phyloP scores from a whole-genome alignment of 2,888 invertebrate genomes.

The Nematopogon swammerdamellus region DNA sequence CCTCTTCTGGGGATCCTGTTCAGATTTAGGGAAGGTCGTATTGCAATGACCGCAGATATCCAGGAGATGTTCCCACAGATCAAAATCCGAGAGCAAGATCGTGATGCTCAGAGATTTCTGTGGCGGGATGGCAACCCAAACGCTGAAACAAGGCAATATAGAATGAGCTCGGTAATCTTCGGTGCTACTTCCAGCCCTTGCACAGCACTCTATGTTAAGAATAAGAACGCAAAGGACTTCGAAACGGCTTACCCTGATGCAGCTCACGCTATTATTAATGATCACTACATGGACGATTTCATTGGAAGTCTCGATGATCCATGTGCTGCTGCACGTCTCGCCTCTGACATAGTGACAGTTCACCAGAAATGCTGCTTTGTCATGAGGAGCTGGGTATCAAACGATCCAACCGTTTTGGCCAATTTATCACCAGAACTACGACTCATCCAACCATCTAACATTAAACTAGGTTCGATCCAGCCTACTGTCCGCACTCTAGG shows the following conservation, averaged over 20 bases:
- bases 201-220: constrained; percentile 10
- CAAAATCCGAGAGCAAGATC: too few relatives aligned
- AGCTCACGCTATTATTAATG: constrained; percentile 2
- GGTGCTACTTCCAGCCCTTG: constrained; percentile 10
- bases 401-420: not conserved
- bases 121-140: too few relatives aligned
- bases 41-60: not conserved
- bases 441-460: not conserved
- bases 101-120: too few relatives aligned
- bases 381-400: constrained; percentile 1
- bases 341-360: not conserved
- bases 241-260: constrained; percentile 5
- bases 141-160: constrained; percentile 4
- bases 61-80: too few relatives aligned
- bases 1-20: too few relatives aligned
- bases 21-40: too few relatives aligned
- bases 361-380: not conserved
- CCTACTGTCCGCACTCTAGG: not conserved
- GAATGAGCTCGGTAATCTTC: constrained; percentile 12
- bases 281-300: constrained; percentile 11
- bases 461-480: not conserved
- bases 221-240: constrained; percentile 7
- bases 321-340: constrained; percentile 3
- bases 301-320: constrained; percentile 7
- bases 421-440: not conserved